Evolutionary conservation across 2,888 invertebrate genomes (phyloP), one percentile per base, ranked within the genome.

Genomic region (Euphydryas editha): DNA sequence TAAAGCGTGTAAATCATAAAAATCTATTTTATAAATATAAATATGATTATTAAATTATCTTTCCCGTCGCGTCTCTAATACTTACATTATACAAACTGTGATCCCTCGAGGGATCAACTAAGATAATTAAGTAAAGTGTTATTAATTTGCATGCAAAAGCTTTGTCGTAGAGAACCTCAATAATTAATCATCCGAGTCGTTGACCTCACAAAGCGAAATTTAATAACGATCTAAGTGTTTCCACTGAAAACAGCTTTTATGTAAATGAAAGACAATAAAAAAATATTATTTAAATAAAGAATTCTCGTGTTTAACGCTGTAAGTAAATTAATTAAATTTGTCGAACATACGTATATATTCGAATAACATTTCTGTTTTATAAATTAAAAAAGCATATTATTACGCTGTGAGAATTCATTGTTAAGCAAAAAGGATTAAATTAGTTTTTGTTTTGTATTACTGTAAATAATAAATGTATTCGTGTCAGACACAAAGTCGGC

Each of bases 131-230:
- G 42, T 44, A 44, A 8, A 24, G 11, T 51, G 13, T 24, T 15
- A 51, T 24, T 51, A 51, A 24, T 51, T 51, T 1, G 2, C 49
- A n/a, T 51, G 21, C 5, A 24, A 51, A 20, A n/a, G 24, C 21
- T 51, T 10, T 10, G 10, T 54, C 54, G 30, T 17, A 36, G 30
- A 17, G 8, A 30, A 30, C 17, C 30, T 54, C 30, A 54, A 30
- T 54, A 36, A 36, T 54, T 17, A 54, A 36, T 54, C 36, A 36
- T 54, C 30, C 30, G 10, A 13, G 36, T 30, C 54, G 36, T 30
- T n/a, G 54, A 30, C 54, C 54, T 54, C 36, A 54, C 36, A 51
- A 51, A 24, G 24, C 2, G n/a, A 51, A 7, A 47, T 47, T 15
- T 20, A 47, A 20, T 21, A 47, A 24, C n/a, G n/a, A 51, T 15